These are phyloP conservation scores for Temnothorax nylanderi DNA, from an alignment of 1,140 invertebrate genomes.

Conservation along the genomic window DNA sequence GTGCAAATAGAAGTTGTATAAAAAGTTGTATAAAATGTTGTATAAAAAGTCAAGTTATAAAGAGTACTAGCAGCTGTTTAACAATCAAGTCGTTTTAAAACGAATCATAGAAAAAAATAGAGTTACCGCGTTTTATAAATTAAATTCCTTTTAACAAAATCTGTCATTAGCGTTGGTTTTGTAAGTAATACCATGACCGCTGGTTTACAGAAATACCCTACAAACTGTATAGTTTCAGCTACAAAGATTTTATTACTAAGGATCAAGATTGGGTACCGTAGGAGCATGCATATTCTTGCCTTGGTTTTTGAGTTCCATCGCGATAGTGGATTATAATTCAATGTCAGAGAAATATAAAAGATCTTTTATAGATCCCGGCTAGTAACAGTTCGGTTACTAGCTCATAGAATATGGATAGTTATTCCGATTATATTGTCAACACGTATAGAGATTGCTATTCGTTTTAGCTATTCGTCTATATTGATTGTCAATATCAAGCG, in stretches of 20 bases:
- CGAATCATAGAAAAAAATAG: not conserved
- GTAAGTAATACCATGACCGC: not conserved
- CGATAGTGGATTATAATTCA: not conserved
- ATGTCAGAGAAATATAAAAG: not conserved
- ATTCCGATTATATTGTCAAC: not conserved
- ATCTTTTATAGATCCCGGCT: not conserved
- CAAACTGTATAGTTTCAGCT: not conserved
- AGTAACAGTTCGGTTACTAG: not conserved
- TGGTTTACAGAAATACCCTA: not conserved
- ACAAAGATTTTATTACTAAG: not conserved
- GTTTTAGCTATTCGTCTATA: not conserved
- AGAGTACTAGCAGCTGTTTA: not conserved
- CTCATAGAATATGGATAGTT: not conserved
- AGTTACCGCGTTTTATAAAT: slow-evolving; percentile 11
- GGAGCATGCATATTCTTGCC: not conserved
- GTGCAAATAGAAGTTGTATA: too few species aligned
- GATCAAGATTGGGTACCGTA: not conserved
- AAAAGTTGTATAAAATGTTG: not conserved
- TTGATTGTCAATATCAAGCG: not conserved
- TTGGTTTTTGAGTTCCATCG: not conserved
- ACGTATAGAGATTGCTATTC: not conserved
- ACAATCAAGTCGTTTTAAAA: not conserved
- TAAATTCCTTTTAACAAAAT: slow-evolving; percentile 3
- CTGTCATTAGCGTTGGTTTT: not conserved
- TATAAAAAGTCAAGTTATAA: not conserved